Evolutionary conservation across 2,888 invertebrate species (phyloP), one percentile per base, ranked within the genome.

Genomic region (Orthosia gracilis): DNA sequence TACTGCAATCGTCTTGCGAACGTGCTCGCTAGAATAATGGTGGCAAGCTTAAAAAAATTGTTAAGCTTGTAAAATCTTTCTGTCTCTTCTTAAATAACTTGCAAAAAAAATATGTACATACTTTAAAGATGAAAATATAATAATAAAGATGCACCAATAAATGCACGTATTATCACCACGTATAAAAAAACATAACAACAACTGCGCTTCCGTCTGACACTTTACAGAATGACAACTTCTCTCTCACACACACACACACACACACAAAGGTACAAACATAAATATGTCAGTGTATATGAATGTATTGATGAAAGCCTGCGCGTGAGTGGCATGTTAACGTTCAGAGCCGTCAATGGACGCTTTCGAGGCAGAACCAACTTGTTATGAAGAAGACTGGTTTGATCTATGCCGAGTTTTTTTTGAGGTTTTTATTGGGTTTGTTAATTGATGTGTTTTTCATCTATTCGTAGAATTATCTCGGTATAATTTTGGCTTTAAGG

Each of bases 291-390:
- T 86, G 15, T 59, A 85, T 86, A 50, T 84, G 89, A 91, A 88
- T 90, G 76, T 86, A 86, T 87, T 82, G 90, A 92, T 90, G 93
- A 93, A 93, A 93, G 93, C 92, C 69, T 85, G 85, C 84, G 89
- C 92, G 91, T 92, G 93, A 88, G 84, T 81, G 59, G 88, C 87
- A 76, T 92, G 80, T 87, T 90, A 91, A 92, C 88, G 82, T 64
- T 64, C 68, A 13, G n/a, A 71, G 69, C 73, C 78, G 80, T 86
- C 87, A 86, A 86, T 87, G 85, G 78, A 82, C 87, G 87, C 90
- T 91, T 91, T 90, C 91, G 76, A 88, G 71, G 77, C 66, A 72
- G 69, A 50, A 62, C 66, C 63, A 68, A 72, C 77, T 69, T 64
- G 74, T 71, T 78, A 50, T 74, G 64, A 71, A 77, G 78, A 64